phyloP scores from a whole-genome alignment of 2,888 invertebrate genomes.

The Chymomyza fuscimana region DNA sequence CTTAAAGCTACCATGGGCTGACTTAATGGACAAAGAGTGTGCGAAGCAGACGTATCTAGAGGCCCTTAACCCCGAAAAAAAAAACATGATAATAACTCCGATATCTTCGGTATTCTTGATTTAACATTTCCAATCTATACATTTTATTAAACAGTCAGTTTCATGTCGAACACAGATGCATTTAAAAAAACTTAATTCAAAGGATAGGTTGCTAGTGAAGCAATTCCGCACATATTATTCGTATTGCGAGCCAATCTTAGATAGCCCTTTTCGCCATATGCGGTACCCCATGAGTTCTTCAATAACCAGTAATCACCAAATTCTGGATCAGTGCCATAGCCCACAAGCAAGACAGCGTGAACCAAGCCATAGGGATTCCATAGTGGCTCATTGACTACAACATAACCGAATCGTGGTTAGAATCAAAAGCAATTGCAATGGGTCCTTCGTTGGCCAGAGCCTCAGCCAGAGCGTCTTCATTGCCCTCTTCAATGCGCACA shows the following conservation, averaged over 20 bases:
- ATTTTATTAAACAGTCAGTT: too few species aligned
- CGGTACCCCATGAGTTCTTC: slow-evolving; percentile 96
- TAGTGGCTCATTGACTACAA: slow-evolving; percentile 6
- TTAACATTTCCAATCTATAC: too few species aligned
- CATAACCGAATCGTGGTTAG: not conserved
- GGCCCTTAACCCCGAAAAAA: too few species aligned
- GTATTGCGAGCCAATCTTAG: slow-evolving; percentile 86
- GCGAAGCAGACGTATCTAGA: too few species aligned
- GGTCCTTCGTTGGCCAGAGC: not conserved
- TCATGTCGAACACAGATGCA: too few species aligned
- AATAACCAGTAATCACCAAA: slow-evolving; percentile 87
- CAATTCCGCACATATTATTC: too few species aligned
- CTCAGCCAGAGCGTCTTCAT: not conserved
- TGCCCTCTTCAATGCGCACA: not conserved
- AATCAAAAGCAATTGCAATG: not conserved
- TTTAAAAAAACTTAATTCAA: too few species aligned
- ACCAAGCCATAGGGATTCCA: not conserved
- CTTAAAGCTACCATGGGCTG: too few species aligned
- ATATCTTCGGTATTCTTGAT: too few species aligned
- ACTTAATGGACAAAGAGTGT: too few species aligned
- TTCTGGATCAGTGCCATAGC: slow-evolving; percentile 81
- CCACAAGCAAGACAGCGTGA: slow-evolving; percentile 15
- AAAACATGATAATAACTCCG: too few species aligned
- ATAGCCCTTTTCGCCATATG: slow-evolving; percentile 97
- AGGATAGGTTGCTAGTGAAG: too few species aligned